A percentile compares a stretch with the other conserved stretches of the same genome.
Conservation (phyloP, 1,140 invertebrate species). For the Drosophila bocki region DNA sequence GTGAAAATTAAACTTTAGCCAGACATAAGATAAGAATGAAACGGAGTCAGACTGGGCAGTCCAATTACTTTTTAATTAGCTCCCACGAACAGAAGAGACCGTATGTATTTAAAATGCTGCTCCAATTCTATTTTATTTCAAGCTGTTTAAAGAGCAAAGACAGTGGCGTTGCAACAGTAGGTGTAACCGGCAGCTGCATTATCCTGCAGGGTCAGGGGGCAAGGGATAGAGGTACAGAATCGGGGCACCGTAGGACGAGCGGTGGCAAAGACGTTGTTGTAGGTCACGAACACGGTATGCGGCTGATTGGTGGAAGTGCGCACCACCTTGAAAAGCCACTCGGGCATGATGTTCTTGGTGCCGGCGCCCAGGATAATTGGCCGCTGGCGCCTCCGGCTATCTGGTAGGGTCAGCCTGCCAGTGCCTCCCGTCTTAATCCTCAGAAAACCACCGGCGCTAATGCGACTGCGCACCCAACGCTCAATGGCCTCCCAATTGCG, state of each 20-base stretch:
- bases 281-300: conserved; percentile 41
- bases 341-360: conserved; percentile 39
- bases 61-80: conserved; percentile 1
- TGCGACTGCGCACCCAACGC: conserved; percentile 41
- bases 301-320: conserved; percentile 10
- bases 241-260: conserved; percentile 9
- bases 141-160: conserved; percentile 9
- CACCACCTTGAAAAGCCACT: conserved; percentile 52
- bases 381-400: neutral
- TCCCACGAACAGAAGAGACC: neutral
- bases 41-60: neutral
- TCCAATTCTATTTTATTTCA: neutral
- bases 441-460: neutral
- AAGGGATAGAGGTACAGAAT: conserved; percentile 22
- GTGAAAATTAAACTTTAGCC: neutral
- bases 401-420: conserved; percentile 11
- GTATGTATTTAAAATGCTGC: neutral
- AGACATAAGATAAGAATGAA: neutral
- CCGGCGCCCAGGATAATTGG: conserved; percentile 22
- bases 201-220: conserved; percentile 24
- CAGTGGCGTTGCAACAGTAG: conserved; percentile 49
- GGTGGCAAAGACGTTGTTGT: conserved; percentile 45
- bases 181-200: conserved; percentile 41
- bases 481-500: conserved; percentile 85
- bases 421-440: conserved; percentile 40